Conservation (phyloP, 2,797 vertebrate species). For the Gallinago stenura region DNA sequence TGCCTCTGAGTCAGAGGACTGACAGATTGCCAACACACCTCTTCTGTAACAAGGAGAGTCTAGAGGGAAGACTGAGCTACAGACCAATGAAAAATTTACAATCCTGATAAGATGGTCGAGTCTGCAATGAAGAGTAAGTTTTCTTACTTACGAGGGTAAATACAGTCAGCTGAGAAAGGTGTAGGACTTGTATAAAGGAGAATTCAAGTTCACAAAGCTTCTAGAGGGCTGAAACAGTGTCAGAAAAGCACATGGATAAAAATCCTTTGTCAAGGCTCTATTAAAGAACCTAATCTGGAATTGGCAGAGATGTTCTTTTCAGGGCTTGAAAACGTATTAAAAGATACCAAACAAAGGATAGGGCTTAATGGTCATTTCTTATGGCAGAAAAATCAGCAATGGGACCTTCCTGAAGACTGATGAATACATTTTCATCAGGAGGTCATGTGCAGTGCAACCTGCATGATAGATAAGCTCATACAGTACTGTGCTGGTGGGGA, state of each 20-base stretch:
- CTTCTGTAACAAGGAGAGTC: neutral
- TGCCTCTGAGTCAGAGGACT: neutral
- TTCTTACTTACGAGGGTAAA: neutral
- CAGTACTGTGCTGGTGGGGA: neutral
- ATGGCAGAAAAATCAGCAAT: neutral
- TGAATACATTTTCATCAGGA: neutral
- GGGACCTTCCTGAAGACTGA: neutral
- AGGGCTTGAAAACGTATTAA: neutral
- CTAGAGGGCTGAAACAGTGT: neutral
- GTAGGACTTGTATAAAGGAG: neutral
- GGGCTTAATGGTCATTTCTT: neutral
- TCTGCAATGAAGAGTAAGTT: neutral
- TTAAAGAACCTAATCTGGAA: neutral
- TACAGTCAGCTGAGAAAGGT: neutral
- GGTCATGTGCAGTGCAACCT: neutral
- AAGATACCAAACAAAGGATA: neutral
- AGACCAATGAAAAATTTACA: neutral
- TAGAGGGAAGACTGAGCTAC: neutral
- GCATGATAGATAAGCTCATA: neutral
- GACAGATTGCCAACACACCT: neutral
- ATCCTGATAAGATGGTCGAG: fast-evolving
- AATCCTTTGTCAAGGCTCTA: neutral
- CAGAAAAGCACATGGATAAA: neutral
- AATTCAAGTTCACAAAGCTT: neutral
- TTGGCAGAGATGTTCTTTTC: neutral